Evolutionary conservation across 2,888 invertebrate species (phyloP), one percentile per base, ranked within the genome.

Genomic region (Trisateles emortualis): DNA sequence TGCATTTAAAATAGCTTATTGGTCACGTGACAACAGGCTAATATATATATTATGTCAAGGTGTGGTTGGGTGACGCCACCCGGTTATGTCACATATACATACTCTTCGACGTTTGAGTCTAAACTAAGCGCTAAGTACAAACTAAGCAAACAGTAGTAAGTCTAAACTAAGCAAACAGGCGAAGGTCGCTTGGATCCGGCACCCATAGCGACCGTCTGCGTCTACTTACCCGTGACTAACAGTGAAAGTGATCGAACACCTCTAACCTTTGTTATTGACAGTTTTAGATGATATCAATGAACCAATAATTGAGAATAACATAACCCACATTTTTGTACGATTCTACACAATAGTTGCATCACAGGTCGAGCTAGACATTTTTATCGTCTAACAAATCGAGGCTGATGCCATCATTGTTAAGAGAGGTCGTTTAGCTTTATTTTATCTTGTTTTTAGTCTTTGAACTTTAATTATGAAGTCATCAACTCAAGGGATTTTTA

Each of bases 71-170:
- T 90, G 90, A 90, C 89, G 88, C 81, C 89, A 88, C 64, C 59
- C 58, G 74, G 75, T 90, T 90, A 89, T 89, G 88, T 90, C 89
- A 90, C 88, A 87, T 79, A 82, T 89, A 90, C 88, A 87, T 79
- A 82, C 79, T 81, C 78, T 83, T 78, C 75, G 77, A 68, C 71
- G 75, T 74, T 78, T 71, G 77, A 69, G 64, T 81, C 78, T 78
- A 83, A 84, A 81, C 81, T 86, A 82, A 74, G 64, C 85, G 88
- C 75, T 89, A 91, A 92, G 81, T 84, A 76, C 71, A 69, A 79
- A 57, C n/a, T n/a, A n/a, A n/a, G n/a, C n/a, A n/a, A n/a, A n/a
- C n/a, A n/a, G n/a, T n/a, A n/a, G n/a, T n/a, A n/a, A n/a, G n/a
- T n/a, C n/a, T n/a, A n/a, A n/a, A n/a, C n/a, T n/a, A n/a, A 62